Conservation (phyloP, 2,113 vertebrate genomes). For the Sinocyclocheilus anshuiensis region DNA sequence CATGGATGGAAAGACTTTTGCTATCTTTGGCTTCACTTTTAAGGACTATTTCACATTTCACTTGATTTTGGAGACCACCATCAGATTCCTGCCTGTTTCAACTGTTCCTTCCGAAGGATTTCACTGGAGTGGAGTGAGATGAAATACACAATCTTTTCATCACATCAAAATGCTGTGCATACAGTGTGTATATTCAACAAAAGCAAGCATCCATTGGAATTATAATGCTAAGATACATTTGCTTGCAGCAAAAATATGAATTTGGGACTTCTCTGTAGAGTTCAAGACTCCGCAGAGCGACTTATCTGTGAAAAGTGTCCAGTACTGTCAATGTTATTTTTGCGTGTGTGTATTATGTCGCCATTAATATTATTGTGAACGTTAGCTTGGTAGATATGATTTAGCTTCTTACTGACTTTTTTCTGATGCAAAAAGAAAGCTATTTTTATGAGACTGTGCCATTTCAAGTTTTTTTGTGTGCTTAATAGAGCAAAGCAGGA, state of each 20-base stretch:
- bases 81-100: background rate
- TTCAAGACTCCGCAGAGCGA: background rate
- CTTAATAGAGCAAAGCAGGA: conserved; percentile 22
- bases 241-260: too few relatives aligned
- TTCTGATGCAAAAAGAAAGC: background rate
- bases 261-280: background rate
- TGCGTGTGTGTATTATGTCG: conserved; percentile 2
- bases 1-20: background rate
- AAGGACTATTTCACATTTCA: background rate
- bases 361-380: conserved; percentile 22
- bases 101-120: background rate
- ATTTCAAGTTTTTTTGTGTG: conserved; percentile 41
- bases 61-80: background rate
- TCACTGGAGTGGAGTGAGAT: background rate
- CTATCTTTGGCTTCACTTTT: background rate
- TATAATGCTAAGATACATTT: too few relatives aligned
- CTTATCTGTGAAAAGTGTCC: conserved; percentile 27
- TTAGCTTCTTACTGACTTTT: conserved; percentile 1
- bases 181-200: background rate
- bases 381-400: background rate
- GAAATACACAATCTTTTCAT: background rate
- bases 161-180: background rate
- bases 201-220: too few relatives aligned
- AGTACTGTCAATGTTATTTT: background rate
- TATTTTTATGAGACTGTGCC: conserved; percentile 36